Conservation (phyloP, 2,797 vertebrate genomes). For the Phaenicophaeus curvirostris region DNA sequence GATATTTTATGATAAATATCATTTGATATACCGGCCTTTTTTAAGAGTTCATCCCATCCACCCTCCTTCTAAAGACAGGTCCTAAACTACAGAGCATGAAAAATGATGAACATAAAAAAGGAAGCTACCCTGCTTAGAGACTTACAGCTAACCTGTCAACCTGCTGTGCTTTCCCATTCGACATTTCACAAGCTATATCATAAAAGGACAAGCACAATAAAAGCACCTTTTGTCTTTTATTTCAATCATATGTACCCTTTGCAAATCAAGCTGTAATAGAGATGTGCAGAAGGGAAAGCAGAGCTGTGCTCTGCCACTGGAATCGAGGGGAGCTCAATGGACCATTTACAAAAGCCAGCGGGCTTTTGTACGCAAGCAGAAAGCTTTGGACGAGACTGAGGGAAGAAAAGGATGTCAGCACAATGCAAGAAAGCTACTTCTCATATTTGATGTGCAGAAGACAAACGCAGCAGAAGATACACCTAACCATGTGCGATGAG, state of each 20-base stretch:
- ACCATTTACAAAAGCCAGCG: not conserved
- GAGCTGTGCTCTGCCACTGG: not conserved
- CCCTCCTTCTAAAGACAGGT: not conserved
- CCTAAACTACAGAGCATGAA: conserved; percentile 1
- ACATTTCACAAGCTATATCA: not conserved
- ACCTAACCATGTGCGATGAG: not conserved
- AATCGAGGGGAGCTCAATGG: not conserved
- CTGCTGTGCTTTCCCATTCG: not conserved
- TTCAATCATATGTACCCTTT: not conserved
- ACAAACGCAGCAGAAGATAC: not conserved
- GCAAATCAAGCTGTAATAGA: not conserved
- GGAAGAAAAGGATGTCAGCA: not conserved
- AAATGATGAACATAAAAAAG: not conserved
- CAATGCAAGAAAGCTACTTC: not conserved
- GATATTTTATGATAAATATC: conserved; percentile 33
- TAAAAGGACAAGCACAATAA: not conserved
- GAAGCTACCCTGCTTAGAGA: not conserved
- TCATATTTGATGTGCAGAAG: not conserved
- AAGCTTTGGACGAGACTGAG: not conserved
- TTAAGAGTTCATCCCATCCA: conserved; percentile 1
- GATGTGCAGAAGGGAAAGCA: not conserved
- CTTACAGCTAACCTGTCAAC: not conserved
- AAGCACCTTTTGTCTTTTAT: not conserved
- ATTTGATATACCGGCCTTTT: not conserved
- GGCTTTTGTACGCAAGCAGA: not conserved